Conservation (phyloP, 2,113 vertebrate species). For the Rhabdornis inornatus region DNA sequence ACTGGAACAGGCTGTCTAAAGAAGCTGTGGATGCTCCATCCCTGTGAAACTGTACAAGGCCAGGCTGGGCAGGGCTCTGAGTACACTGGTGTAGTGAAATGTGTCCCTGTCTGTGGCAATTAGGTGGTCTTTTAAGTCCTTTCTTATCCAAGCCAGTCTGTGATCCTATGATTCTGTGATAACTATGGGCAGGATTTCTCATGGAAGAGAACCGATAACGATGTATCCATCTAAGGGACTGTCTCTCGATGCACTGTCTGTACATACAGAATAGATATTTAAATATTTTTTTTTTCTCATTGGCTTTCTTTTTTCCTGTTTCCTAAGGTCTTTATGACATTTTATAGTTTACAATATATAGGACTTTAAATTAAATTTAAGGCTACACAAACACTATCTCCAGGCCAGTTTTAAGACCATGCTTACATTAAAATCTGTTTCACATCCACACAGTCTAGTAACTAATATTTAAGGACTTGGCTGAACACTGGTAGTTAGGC, state of each 20-base stretch:
- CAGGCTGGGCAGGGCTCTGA: background rate
- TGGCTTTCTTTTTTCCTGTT: background rate
- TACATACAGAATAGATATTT: background rate
- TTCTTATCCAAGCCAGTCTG: background rate
- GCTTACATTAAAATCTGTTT: background rate
- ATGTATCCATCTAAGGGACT: background rate
- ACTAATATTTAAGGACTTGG: background rate
- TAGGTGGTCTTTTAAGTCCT: background rate
- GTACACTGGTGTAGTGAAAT: no score
- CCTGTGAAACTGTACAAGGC: background rate
- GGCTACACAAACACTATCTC: background rate
- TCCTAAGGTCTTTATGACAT: background rate
- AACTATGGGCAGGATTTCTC: background rate
- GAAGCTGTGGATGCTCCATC: background rate
- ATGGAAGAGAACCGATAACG: fast-evolving
- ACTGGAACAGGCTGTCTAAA: background rate
- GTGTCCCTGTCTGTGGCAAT: background rate
- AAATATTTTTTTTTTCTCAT: background rate
- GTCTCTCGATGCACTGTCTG: background rate
- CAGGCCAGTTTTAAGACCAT: background rate
- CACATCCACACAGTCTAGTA: background rate
- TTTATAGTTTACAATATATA: background rate
- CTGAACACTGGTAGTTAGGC: background rate
- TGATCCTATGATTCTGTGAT: background rate
- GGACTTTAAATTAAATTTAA: background rate